A percentile compares a stretch with the other conserved stretches of the same genome.
Conservation (phyloP, 2,888 invertebrate genomes). For the Phengaris arion region DNA sequence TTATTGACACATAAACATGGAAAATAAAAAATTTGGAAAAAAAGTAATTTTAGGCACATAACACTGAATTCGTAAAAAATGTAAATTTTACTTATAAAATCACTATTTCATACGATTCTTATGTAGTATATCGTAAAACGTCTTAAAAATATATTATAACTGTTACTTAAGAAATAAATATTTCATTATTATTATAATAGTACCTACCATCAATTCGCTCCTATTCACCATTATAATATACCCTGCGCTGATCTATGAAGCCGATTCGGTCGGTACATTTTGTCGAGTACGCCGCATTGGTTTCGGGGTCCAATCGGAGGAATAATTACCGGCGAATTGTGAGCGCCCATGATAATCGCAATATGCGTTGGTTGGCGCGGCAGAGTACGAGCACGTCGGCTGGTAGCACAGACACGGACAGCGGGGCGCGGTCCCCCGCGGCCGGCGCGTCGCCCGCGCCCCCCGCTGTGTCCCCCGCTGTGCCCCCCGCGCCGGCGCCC, state of each 20-base stretch:
- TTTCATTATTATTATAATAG: not conserved
- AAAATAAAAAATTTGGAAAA: constrained; percentile 29
- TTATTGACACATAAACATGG: constrained; percentile 50
- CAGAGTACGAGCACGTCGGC: constrained; percentile 58
- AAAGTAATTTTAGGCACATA: no score
- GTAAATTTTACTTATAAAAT: no score
- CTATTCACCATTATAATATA: not conserved
- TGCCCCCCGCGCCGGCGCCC: constrained; percentile 37
- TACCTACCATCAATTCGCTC: constrained; percentile 2
- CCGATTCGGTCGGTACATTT: constrained; percentile 1
- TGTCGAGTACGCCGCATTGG: not conserved
- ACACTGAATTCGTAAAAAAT: no score
- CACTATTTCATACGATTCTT: no score
- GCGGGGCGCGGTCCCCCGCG: constrained; percentile 49
- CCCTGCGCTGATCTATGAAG: constrained; percentile 5
- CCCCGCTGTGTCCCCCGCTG: constrained; percentile 36
- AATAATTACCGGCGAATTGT: constrained; percentile 28
- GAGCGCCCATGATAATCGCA: constrained; percentile 36
- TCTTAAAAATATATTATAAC: no score
- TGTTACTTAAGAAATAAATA: not conserved
- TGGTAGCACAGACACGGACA: constrained; percentile 65
- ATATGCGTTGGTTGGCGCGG: constrained; percentile 60
- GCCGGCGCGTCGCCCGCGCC: constrained; percentile 40
- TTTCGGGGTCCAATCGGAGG: constrained; percentile 26
- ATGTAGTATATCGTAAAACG: no score